These are phyloP conservation scores for Etheostoma cragini DNA, from an alignment of 2,113 vertebrate genomes.

Conservation along the genomic window DNA sequence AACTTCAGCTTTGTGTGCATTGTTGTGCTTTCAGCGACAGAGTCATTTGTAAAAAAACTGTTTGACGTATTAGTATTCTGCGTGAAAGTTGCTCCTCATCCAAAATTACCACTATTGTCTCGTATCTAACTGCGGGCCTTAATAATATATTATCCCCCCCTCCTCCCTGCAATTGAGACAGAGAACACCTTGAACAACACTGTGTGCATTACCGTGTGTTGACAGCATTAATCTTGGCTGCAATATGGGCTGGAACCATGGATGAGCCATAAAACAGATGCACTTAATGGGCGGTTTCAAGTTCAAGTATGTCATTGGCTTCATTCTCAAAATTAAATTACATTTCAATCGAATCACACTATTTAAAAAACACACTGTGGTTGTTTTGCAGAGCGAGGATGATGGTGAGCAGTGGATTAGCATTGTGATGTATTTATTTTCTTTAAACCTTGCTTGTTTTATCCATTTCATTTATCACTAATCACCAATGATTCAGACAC, in stretches of 20 bases:
- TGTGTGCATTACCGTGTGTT: conserved; percentile 39
- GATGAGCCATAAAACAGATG: conserved; percentile 40
- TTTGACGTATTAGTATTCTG: conserved; percentile 56
- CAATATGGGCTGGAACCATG: conserved; percentile 36
- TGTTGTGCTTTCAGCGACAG: conserved; percentile 11
- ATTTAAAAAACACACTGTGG: background rate
- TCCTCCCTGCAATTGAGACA: conserved; percentile 44
- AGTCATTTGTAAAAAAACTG: conserved; percentile 24
- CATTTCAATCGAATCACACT: conserved; percentile 41
- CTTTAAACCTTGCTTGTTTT: conserved; percentile 7
- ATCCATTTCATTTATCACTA: conserved; percentile 19
- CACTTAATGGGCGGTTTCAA: conserved; percentile 20
- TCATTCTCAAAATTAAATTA: conserved; percentile 44
- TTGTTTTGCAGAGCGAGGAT: background rate
- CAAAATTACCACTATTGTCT: conserved; percentile 34
- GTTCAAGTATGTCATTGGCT: conserved; percentile 47
- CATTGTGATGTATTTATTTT: conserved; percentile 3
- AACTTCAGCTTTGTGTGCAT: conserved; percentile 12
- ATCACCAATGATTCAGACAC: background rate
- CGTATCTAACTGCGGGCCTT: conserved; percentile 45
- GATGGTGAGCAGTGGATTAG: background rate
- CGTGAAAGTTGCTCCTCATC: conserved; percentile 39
- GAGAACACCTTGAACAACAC: conserved; percentile 58
- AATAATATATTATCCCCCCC: conserved; percentile 59
- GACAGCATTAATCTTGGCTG: conserved; percentile 52